Percentiles rank a stretch among this genome's conserved stretches.
Conservation (phyloP, 2,888 invertebrate genomes). For the Selenia dentaria region DNA sequence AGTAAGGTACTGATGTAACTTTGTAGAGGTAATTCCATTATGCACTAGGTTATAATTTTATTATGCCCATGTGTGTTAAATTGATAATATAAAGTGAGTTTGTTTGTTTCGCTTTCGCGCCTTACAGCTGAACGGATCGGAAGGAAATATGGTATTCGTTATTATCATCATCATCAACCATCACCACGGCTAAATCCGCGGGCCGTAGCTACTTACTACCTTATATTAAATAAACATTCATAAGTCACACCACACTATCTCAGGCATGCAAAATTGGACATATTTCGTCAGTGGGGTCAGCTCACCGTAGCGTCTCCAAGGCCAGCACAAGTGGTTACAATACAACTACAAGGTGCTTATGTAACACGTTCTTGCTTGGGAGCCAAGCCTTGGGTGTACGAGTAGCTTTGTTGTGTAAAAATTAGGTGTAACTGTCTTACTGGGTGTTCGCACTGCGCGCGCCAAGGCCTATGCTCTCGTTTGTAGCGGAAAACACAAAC, state of each 20-base stretch:
- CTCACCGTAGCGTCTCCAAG: conserved; percentile 38
- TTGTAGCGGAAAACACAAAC: too few species aligned
- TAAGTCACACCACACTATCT: background rate
- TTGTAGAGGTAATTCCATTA: too few species aligned
- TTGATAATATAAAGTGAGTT: background rate
- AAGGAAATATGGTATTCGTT: background rate
- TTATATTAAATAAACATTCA: too few species aligned
- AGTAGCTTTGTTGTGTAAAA: background rate
- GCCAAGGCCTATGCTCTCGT: too few species aligned
- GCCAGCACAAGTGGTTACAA: conserved; percentile 11
- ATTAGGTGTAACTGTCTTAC: background rate
- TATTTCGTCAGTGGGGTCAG: conserved; percentile 21
- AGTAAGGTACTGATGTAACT: too few species aligned
- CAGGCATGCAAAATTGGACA: conserved; percentile 8
- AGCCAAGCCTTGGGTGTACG: background rate
- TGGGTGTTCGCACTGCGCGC: too few species aligned
- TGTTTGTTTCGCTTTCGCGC: background rate
- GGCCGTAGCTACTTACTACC: too few species aligned
- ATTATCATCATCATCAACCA: too few species aligned
- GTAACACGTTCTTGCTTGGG: conserved; percentile 20
- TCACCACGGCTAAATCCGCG: too few species aligned
- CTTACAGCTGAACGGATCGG: background rate
- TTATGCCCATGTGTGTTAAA: too few species aligned
- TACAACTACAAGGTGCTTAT: conserved; percentile 5
- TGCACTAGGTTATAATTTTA: too few species aligned